A percentile compares a stretch with the other conserved stretches of the same genome.
Conservation (phyloP, 2,113 vertebrate genomes). For the Chiloscyllium plagiosum region DNA sequence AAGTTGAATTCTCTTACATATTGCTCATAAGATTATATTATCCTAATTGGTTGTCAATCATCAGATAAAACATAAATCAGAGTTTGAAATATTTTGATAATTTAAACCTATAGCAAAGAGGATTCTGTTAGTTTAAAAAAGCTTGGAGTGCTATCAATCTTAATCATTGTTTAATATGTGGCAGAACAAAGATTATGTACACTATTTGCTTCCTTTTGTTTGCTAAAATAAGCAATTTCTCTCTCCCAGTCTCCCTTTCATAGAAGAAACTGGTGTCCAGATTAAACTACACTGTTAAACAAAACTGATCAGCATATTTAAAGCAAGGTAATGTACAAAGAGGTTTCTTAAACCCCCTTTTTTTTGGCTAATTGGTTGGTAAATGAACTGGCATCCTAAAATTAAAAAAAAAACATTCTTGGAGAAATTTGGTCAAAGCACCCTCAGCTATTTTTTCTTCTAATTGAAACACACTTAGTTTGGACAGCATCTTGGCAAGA, state of each 20-base stretch:
- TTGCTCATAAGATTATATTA: not conserved
- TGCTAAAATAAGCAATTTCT: conserved; percentile 5
- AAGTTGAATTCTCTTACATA: not conserved
- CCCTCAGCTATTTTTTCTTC: not conserved
- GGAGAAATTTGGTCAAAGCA: not conserved
- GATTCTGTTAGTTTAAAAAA: not conserved
- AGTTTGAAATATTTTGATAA: not conserved
- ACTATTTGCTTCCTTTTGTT: not conserved
- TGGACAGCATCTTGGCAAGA: not conserved
- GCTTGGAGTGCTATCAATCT: not conserved
- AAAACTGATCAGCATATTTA: not conserved
- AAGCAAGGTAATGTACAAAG: not conserved
- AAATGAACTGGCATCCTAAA: not conserved
- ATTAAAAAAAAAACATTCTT: not conserved
- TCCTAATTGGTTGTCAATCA: not conserved
- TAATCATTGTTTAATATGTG: not conserved
- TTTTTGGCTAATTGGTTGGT: not conserved
- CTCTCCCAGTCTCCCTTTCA: too few relatives aligned
- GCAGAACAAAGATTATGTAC: not conserved
- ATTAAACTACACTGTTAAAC: not conserved
- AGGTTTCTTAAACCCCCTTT: not conserved
- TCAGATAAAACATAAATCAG: not conserved
- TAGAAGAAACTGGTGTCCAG: not conserved
- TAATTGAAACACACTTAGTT: not conserved
- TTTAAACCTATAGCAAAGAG: not conserved